phyloP scores from a whole-genome alignment of 2,888 invertebrate genomes.

The Aphidoletes aphidimyza region DNA sequence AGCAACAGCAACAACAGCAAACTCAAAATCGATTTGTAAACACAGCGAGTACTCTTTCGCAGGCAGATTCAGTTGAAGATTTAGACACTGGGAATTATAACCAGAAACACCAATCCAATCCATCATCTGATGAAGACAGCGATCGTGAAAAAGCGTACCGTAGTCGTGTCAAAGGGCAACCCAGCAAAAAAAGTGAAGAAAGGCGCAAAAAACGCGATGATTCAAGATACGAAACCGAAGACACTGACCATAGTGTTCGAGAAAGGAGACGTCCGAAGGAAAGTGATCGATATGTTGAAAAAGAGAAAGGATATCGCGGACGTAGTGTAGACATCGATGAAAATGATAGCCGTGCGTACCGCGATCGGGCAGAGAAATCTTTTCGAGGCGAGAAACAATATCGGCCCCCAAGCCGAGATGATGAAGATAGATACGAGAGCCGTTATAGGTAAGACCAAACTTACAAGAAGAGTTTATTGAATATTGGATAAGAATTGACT shows the following conservation, averaged over 20 bases:
- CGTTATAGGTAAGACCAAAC: constrained; percentile 59
- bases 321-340: constrained; percentile 66
- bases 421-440: constrained; percentile 64
- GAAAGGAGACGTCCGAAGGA: constrained; percentile 69
- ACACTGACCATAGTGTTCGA: constrained; percentile 74
- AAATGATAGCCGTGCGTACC: constrained; percentile 60
- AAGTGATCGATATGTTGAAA: constrained; percentile 65
- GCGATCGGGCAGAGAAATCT: constrained; percentile 63
- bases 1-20: constrained; percentile 9
- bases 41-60: constrained; percentile 60
- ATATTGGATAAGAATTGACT: too few species aligned
- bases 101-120: constrained; percentile 61
- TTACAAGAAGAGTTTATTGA: not conserved
- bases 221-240: constrained; percentile 72
- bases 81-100: constrained; percentile 59
- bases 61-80: constrained; percentile 69
- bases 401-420: constrained; percentile 62
- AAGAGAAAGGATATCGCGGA: constrained; percentile 57
- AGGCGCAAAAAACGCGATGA: constrained; percentile 28
- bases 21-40: constrained; percentile 50
- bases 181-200: not conserved
- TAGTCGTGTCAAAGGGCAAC: constrained; percentile 49
- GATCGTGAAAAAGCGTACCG: constrained; percentile 59
- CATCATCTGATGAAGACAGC: constrained; percentile 65
- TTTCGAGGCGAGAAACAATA: constrained; percentile 70